These are phyloP conservation scores for Thaumetopoea pityocampa DNA, from an alignment of 1,140 invertebrate genomes.

Conservation along the genomic window DNA sequence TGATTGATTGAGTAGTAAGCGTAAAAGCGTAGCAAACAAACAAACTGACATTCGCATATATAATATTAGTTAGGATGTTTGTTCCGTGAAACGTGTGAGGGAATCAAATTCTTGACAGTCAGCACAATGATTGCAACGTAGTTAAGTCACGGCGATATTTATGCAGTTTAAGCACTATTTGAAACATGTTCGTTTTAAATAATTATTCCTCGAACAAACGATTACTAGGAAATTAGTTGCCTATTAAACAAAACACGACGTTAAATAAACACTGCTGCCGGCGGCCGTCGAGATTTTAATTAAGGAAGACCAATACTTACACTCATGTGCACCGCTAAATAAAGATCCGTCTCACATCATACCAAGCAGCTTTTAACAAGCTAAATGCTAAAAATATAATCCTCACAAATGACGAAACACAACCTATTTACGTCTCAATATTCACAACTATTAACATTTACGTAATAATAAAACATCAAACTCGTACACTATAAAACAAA, in stretches of 20 bases:
- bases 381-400: conserved; percentile 67
- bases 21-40: too few species aligned
- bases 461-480: conserved; percentile 2
- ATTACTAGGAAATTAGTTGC: too few species aligned
- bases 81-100: too few species aligned
- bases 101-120: too few species aligned
- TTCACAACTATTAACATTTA: conserved; percentile 7
- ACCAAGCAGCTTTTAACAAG: conserved; percentile 60
- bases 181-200: too few species aligned
- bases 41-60: too few species aligned
- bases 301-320: conserved; percentile 59
- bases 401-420: conserved; percentile 49
- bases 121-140: too few species aligned
- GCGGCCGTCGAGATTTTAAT: conserved; percentile 26
- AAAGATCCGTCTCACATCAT: conserved; percentile 59
- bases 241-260: background rate
- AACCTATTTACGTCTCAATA: conserved; percentile 42
- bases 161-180: too few species aligned
- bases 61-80: too few species aligned
- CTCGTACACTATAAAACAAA: conserved; percentile 17
- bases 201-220: too few species aligned
- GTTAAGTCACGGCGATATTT: too few species aligned
- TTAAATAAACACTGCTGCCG: conserved; percentile 15
- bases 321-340: conserved; percentile 61
- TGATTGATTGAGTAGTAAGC: too few species aligned